phyloP scores from a whole-genome alignment of 2,888 invertebrate species.

The Eilema sororculum region DNA sequence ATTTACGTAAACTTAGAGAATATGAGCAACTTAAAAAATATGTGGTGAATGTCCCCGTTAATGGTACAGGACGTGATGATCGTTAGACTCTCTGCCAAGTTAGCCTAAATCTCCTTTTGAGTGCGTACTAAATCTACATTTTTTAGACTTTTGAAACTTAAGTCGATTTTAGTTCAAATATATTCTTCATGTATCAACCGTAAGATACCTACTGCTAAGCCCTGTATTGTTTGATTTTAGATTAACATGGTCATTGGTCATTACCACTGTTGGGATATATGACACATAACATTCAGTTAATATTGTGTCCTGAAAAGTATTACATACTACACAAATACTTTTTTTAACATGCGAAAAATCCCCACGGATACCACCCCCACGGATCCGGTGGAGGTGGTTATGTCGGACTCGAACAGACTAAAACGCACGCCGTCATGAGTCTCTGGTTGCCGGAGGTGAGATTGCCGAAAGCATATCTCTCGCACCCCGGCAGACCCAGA shows the following conservation, averaged over 20 bases:
- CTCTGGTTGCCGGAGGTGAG: no score
- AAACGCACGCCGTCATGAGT: no score
- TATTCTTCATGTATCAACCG: background rate
- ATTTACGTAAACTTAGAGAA: background rate
- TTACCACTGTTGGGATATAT: background rate
- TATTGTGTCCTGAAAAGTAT: no score
- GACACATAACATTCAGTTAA: no score
- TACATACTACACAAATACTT: no score
- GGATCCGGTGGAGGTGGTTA: no score
- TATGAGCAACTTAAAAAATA: slow-evolving; percentile 4
- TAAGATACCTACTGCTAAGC: background rate
- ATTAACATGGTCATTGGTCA: background rate
- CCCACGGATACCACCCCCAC: no score
- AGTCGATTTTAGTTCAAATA: background rate
- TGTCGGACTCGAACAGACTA: no score
- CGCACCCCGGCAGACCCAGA: no score
- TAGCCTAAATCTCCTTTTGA: background rate
- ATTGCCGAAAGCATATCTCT: no score
- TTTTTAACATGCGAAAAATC: no score
- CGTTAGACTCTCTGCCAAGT: background rate
- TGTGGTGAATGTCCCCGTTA: background rate
- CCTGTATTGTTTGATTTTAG: no score
- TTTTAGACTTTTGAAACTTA: background rate
- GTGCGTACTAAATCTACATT: background rate
- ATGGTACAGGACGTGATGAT: background rate